Conservation (phyloP, 2,888 invertebrate species). For the Apamea sordens region DNA sequence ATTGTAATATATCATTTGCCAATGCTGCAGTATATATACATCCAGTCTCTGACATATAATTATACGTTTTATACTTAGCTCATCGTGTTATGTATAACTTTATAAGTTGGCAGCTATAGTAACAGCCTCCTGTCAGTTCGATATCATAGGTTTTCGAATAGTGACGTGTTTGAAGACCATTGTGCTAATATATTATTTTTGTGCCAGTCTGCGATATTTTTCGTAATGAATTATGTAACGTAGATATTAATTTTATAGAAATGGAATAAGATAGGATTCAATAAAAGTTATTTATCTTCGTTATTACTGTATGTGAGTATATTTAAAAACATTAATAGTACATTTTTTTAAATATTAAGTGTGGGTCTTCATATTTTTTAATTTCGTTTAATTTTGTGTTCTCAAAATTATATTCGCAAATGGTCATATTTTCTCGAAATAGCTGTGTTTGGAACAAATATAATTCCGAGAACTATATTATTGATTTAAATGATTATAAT, state of each 20-base stretch:
- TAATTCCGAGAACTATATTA: not conserved
- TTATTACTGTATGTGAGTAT: constrained; percentile 11
- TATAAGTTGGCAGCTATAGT: not conserved
- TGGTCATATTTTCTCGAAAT: not conserved
- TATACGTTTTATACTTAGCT: not conserved
- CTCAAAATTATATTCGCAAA: not conserved
- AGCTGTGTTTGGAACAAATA: not conserved
- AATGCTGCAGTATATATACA: not conserved
- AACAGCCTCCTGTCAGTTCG: constrained; percentile 23
- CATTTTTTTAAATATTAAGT: not conserved
- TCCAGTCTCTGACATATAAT: not conserved
- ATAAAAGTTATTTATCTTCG: not conserved
- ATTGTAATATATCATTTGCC: no score
- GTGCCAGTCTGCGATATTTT: not conserved
- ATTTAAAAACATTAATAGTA: not conserved
- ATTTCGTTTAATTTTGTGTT: not conserved
- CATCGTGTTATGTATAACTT: not conserved
- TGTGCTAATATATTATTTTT: not conserved
- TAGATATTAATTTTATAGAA: not conserved
- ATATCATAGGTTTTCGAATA: constrained; percentile 13
- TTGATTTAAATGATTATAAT: not conserved
- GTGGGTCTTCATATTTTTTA: not conserved
- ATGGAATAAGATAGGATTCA: not conserved
- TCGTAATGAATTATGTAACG: not conserved
- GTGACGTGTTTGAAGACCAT: constrained; percentile 42